These are phyloP conservation scores for Cavia porcellus DNA, from an alignment of 2,113 vertebrate species.

Conservation along the genomic window DNA sequence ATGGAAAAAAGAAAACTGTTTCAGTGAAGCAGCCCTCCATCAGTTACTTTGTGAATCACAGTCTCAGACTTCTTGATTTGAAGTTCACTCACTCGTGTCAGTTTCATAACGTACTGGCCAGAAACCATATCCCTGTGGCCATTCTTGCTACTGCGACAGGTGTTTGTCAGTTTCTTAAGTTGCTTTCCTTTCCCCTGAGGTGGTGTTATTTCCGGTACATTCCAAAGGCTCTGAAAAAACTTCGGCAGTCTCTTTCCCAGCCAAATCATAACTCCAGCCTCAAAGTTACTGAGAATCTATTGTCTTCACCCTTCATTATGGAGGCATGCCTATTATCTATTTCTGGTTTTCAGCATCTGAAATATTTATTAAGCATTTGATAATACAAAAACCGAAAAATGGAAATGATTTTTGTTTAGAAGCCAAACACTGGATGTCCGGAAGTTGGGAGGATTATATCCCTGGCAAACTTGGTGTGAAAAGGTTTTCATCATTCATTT, in stretches of 20 bases:
- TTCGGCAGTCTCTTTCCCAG: slow-evolving; percentile 46
- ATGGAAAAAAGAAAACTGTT: not conserved
- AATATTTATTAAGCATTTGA: slow-evolving; percentile 35
- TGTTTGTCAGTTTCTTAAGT: slow-evolving; percentile 69
- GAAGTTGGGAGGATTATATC: slow-evolving; percentile 33
- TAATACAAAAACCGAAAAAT: slow-evolving; percentile 56
- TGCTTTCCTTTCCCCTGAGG: slow-evolving; percentile 79
- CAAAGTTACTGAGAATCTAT: slow-evolving; percentile 10
- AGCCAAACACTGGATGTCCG: slow-evolving; percentile 42
- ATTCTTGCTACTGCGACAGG: slow-evolving; percentile 51
- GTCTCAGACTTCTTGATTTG: slow-evolving; percentile 7
- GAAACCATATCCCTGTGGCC: not conserved
- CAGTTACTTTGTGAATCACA: not conserved
- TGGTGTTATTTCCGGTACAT: slow-evolving; percentile 76
- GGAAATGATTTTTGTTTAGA: slow-evolving; percentile 36
- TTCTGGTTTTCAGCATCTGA: slow-evolving; percentile 28
- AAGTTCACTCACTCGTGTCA: not conserved
- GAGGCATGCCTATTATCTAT: not conserved
- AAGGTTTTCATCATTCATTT: slow-evolving; percentile 53
- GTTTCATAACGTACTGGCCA: slow-evolving; percentile 40
- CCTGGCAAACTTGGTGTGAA: not conserved
- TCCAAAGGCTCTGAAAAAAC: slow-evolving; percentile 70
- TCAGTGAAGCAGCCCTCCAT: not conserved
- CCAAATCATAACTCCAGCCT: slow-evolving; percentile 54
- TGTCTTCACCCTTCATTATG: not conserved